phyloP scores from a whole-genome alignment of 30 jellyfish, hydroid and myxozoan species.

The Hydractinia symbiolongicarpus region DNA sequence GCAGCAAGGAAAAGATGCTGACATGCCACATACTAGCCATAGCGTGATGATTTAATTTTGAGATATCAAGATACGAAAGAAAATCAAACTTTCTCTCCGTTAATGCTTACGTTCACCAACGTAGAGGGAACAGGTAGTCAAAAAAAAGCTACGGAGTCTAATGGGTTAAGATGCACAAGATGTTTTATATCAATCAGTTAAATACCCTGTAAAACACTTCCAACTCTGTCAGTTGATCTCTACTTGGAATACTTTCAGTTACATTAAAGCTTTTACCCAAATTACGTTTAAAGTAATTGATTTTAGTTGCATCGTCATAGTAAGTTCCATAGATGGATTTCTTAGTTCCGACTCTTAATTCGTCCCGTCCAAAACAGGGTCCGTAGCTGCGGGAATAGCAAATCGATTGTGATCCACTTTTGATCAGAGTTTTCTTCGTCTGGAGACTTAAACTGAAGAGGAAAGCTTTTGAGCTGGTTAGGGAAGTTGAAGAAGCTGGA shows the following conservation, averaged over 20 bases:
- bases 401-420: not conserved
- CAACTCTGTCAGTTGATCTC: not conserved
- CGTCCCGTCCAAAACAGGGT: not conserved
- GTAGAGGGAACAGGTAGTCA: too few relatives aligned
- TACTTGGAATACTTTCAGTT: not conserved
- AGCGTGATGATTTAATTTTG: too few relatives aligned
- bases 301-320: not conserved
- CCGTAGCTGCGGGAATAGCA: not conserved
- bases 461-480: not conserved
- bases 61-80: too few relatives aligned
- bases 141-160: too few relatives aligned
- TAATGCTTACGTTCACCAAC: too few relatives aligned
- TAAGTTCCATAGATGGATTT: not conserved
- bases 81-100: too few relatives aligned
- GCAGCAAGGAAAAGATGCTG: too few relatives aligned
- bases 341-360: not conserved
- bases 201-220: not conserved
- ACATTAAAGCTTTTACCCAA: not conserved
- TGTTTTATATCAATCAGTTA: too few relatives aligned
- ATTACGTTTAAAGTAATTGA: not conserved
- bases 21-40: too few relatives aligned
- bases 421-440: conserved; percentile 1
- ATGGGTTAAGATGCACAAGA: too few relatives aligned
- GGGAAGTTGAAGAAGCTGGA: not conserved
- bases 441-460: not conserved